Conservation (phyloP, 2,113 vertebrate genomes). For the Notarius quadriscutis region DNA sequence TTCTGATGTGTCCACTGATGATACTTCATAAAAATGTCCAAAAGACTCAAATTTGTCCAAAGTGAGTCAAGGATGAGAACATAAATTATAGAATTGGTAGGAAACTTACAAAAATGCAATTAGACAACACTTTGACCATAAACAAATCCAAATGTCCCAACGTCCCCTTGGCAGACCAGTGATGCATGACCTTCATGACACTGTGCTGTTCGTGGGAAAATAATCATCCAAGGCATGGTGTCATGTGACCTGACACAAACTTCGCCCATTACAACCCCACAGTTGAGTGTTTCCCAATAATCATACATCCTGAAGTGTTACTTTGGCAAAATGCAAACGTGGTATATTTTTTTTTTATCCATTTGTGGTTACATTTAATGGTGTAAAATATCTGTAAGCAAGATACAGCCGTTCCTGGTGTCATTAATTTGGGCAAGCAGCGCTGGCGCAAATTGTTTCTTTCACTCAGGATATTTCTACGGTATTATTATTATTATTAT, state of each 20-base stretch:
- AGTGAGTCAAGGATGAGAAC: neutral
- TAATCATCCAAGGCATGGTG: neutral
- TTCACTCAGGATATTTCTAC: too few relatives aligned
- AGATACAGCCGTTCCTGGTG: neutral
- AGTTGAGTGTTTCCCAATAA: too few relatives aligned
- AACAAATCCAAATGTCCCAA: neutral
- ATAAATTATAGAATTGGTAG: neutral
- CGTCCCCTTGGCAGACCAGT: neutral
- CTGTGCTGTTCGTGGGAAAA: neutral
- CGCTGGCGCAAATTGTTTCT: too few relatives aligned
- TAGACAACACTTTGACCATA: neutral
- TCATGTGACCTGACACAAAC: neutral
- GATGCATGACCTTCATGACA: neutral
- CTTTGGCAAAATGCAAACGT: neutral
- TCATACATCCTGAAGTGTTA: neutral
- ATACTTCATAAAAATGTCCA: constrained; percentile 1
- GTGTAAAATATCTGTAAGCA: neutral
- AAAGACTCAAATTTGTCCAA: neutral
- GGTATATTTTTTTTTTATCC: neutral
- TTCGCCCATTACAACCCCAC: too few relatives aligned
- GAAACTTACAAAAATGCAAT: neutral
- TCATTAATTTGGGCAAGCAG: neutral
- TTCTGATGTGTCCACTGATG: constrained; percentile 21
- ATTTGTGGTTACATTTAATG: neutral
- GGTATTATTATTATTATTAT: too few relatives aligned